These are phyloP conservation scores for Amphiprion clarkii DNA, from an alignment of 2,797 vertebrate genomes.

Conservation along the genomic window DNA sequence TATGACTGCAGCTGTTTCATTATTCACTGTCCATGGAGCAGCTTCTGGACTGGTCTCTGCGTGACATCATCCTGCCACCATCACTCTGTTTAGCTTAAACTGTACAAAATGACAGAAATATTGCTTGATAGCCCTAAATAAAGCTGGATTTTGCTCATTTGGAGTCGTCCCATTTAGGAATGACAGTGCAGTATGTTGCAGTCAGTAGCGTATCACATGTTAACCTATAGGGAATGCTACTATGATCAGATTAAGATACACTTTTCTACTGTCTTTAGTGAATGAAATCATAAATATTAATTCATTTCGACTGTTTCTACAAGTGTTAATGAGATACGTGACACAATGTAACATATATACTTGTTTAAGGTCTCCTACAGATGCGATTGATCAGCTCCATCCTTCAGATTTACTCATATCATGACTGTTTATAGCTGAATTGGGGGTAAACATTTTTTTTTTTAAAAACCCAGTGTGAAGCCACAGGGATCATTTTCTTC, in stretches of 20 bases:
- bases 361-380: constrained; percentile 54
- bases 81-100: constrained; percentile 2
- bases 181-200: neutral
- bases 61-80: constrained; percentile 21
- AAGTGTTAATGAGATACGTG: neutral
- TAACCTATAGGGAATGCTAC: neutral
- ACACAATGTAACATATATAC: constrained; percentile 4
- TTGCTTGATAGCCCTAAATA: neutral
- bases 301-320: too few relatives aligned
- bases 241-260: too few relatives aligned
- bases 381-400: constrained; percentile 32
- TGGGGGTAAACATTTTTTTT: neutral
- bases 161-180: constrained; percentile 9
- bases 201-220: constrained; percentile 13
- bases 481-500: constrained; percentile 58
- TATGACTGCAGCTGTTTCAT: constrained; percentile 25
- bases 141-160: constrained; percentile 1
- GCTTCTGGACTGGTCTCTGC: constrained; percentile 15
- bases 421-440: constrained; percentile 25
- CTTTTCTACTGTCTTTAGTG: too few relatives aligned
- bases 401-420: constrained; percentile 30
- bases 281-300: too few relatives aligned
- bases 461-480: constrained; percentile 14
- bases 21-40: constrained; percentile 35
- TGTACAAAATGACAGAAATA: neutral